phyloP scores from a whole-genome alignment of 2,113 vertebrate species.

The Dipodomys stephensi region DNA sequence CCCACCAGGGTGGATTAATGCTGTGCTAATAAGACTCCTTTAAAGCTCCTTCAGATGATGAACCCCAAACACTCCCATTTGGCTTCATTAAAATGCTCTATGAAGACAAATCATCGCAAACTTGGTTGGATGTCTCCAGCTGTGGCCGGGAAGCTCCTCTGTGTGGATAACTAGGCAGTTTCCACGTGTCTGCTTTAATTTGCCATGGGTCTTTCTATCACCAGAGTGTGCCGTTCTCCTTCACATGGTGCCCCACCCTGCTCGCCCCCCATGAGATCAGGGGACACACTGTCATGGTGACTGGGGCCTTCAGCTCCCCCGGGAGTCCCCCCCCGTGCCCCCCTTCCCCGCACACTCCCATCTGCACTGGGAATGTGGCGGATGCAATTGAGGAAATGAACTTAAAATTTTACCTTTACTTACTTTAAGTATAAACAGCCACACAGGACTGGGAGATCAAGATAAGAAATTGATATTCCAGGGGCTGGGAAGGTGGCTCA shows the following conservation, averaged over 20 bases:
- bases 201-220: rapidly evolving
- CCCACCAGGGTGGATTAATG: background rate
- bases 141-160: no score
- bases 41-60: background rate
- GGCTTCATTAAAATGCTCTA: background rate
- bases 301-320: rapidly evolving
- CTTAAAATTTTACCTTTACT: background rate
- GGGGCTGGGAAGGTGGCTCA: no score
- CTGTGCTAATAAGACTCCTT: background rate
- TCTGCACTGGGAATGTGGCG: no score
- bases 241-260: rapidly evolving
- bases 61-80: background rate
- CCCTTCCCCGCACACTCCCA: no score
- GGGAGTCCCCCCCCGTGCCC: rapidly evolving
- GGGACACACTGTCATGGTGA: rapidly evolving
- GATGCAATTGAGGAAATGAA: background rate
- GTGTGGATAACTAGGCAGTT: rapidly evolving
- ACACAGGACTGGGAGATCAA: rapidly evolving
- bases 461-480: background rate
- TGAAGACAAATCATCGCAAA: background rate
- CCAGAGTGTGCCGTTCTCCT: no score
- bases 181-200: no score
- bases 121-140: no score
- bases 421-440: background rate
- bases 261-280: background rate